Evolutionary conservation across 2,888 invertebrate genomes (phyloP), one percentile per base, ranked within the genome.

Genomic region (Antheraea assamensis): DNA sequence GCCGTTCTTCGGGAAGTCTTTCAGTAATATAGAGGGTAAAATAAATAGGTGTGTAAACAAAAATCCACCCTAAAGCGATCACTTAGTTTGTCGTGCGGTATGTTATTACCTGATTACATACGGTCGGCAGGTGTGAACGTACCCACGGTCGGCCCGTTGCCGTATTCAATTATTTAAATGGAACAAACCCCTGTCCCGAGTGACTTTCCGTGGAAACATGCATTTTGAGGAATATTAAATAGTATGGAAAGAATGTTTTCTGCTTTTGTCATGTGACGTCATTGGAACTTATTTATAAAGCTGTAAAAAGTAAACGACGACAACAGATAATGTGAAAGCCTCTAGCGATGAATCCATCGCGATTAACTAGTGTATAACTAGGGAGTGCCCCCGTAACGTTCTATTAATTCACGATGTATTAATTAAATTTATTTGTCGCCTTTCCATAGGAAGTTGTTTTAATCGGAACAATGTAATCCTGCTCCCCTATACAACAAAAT

Each of bases 21-120:
- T 27, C 61, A 27, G 3, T 68, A 68, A 68, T 35, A 68, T 35
- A 35, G 35, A 35, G 68, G 68, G 68, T 35, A 68, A 68, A 13
- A 68, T 68, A 68, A 64, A 68, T 68, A 35, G n/a, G 68, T 21
- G 68, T 68, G 68, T 68, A 68, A 68, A 68, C 68, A 68, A 68
- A 68, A 68, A 68, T 35, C 35, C n/a, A 68, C 68, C 68, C 21
- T 68, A 35, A 68, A 68, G n/a, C 35, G 68, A 68, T 68, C 68
- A 68, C 35, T 68, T 68, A 35, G 68, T 68, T 68, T 35, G 68
- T 68, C 68, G 68, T 68, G 68, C 68, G 68, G 35, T 68, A n/a
- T 68, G 68, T 35, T 68, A 68, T 68, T 68, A 68, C 68, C 68
- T 68, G 68, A 68, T 68, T 68, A 68, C 68, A 35, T 35, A 68